Evolutionary conservation across 2,888 invertebrate species (phyloP), one percentile per base, ranked within the genome.

Genomic region (Phorcus lineatus): DNA sequence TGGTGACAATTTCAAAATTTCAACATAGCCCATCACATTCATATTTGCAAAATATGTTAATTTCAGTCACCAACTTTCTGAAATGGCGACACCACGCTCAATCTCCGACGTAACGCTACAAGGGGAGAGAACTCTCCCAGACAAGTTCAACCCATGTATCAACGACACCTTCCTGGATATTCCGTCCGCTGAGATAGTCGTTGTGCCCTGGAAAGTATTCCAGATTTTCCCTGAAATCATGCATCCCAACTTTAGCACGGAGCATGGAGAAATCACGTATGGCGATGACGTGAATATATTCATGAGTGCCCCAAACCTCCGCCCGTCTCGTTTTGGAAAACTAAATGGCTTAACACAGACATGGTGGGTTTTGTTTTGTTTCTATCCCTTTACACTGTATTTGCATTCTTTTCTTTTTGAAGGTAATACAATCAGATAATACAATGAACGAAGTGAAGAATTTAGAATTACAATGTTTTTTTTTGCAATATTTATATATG

Each of bases 151-250:
- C 31, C 76, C 76, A 1, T 76, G 54, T 28, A 55, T 76, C n/a
- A 54, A 24, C 31, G 76, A 76, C 36, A 76, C 76, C 13, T 76
- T 54, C 76, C 24, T 9, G 19, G n/a, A 54, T 4, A 19, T 76
- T 16, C 24, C 24, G 11, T 28, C 31, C 22, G 76, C 54, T 11
- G 53, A 28, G 6, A 36, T 55, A 28, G 76, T 55, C 55, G 31
- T 76, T 31, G 76, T 76, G 36, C 76, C 76, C 11, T 55, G 54
- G 76, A 53, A 55, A 13, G 76, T 76, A 13, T 76, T 76, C 55
- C 55, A 76, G 28, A 19, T 31, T 9, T 36, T 31, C 53, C 76
- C 76, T 13, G 55, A 76, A 2, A 54, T 31, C 36, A 19, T 76
- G 19, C 76, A 76, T 36, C 53, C 31, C 1, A 24, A 11, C 24